A percentile compares a stretch with the other conserved stretches of the same genome.
phyloP scores from a whole-genome alignment of 23 tunicate genomes.

The Aplidium turbinatum region DNA sequence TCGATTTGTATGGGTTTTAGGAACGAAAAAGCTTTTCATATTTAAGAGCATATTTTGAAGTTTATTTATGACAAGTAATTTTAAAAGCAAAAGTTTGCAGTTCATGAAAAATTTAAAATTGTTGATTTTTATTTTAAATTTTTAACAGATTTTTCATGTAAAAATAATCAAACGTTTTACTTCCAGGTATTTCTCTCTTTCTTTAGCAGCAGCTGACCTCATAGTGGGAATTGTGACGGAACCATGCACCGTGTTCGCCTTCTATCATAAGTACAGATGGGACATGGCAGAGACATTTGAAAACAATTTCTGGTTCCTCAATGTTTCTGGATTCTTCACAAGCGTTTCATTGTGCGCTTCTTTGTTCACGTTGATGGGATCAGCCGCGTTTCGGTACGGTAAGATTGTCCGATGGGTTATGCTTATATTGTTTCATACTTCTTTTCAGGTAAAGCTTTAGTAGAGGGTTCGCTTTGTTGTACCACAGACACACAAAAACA shows the following conservation, averaged over 20 bases:
- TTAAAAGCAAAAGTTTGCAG: too few species aligned
- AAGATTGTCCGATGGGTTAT: too few species aligned
- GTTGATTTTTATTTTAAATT: too few species aligned
- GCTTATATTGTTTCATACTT: too few species aligned
- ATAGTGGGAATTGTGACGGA: constrained; percentile 25
- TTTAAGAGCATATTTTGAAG: too few species aligned
- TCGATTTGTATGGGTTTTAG: too few species aligned
- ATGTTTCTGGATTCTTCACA: constrained; percentile 39
- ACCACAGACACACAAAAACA: too few species aligned
- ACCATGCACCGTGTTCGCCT: constrained; percentile 28
- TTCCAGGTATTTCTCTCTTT: constrained; percentile 38
- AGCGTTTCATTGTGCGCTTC: constrained; percentile 34
- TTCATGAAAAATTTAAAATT: too few species aligned
- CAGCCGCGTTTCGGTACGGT: constrained; percentile 32
- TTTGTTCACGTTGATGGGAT: constrained; percentile 12
- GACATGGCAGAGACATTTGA: neutral
- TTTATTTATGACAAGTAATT: too few species aligned
- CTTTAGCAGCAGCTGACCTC: constrained; percentile 37
- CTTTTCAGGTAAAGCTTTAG: too few species aligned
- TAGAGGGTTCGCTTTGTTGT: too few species aligned
- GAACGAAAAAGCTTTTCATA: too few species aligned
- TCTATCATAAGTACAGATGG: constrained; percentile 8
- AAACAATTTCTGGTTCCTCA: neutral
- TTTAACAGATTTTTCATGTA: neutral
- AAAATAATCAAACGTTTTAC: neutral